Base-by-base conservation (phyloP, 2,888 invertebrate species). In the Plemyria rubiginata region DNA sequence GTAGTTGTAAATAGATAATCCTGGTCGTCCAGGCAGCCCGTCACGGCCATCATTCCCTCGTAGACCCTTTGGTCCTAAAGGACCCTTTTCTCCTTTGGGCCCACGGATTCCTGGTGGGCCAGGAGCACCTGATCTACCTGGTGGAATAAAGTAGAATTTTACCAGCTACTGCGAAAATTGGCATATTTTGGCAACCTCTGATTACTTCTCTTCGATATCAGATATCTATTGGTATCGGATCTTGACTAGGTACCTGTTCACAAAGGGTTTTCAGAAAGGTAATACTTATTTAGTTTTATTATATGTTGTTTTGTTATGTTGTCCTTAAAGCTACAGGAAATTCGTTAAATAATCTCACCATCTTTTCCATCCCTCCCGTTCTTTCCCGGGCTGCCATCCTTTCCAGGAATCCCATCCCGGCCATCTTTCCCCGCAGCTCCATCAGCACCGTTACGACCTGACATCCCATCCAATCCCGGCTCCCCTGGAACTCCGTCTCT, bases 401-500 rank as follows among this genome's bases (percentile, higher is more conserved):
- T 92, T 2, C 95, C 96, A 1, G 96, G 94, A 1, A 87, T 90
- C 0, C 97, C 97, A 71, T 96, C 94, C 4, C 93, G 86, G 0
- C 97, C 97, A 0, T 96, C 96, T 65, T 93, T 94, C 0, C 98
- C 98, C 66, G 97, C 94, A 1, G 94, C 93, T 0, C 97, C 97
- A 74, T 97, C 97, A 15, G 96, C 94, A 0, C 98, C 98, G 66
- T 97, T 97, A 58, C 97, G 93, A 1, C 98, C 97, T 0, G 96
- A 96, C 67, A 97, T 94, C 0, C 98, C 98, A 75, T 97, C 97
- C 40, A 98, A 87, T 0, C 98, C 98, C 0, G 98, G 98, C 76
- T 97, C 97, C 0, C 98, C 98, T 0, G 98, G 98, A 0, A 98
- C 95, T 3, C 98, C 98, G 73, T 98, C 97, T 58, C 97, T 92